Evolutionary conservation across 2,113 vertebrate species (phyloP).

Genomic region (Psammodynastes pulverulentus): DNA sequence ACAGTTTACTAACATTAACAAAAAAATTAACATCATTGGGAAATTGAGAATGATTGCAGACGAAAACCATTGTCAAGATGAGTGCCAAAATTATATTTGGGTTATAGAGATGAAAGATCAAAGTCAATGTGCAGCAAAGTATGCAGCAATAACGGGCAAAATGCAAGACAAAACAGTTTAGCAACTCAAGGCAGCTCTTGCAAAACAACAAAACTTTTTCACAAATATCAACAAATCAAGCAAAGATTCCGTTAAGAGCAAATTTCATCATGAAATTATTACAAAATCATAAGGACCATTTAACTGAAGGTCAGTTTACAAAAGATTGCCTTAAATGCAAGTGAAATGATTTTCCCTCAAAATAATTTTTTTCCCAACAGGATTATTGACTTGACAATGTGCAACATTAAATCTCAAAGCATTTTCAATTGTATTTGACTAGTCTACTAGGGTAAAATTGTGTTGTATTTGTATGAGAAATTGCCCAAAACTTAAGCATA

Average conservation of each 20-base stretch:
- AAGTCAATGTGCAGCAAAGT: background rate
- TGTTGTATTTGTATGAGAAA: background rate
- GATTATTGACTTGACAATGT: background rate
- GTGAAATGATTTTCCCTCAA: background rate
- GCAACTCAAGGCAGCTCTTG: background rate
- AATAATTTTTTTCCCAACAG: background rate
- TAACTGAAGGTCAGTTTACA: background rate
- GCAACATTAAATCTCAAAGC: background rate
- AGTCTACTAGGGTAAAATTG: background rate
- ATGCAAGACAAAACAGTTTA: background rate
- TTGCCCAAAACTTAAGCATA: background rate
- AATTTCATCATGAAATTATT: background rate
- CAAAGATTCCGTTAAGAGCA: background rate
- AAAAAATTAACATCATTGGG: background rate
- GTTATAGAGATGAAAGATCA: background rate
- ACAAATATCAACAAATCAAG: background rate
- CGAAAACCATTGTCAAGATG: background rate
- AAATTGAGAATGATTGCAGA: background rate
- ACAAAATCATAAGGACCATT: background rate
- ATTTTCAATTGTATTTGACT: background rate
- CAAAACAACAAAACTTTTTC: background rate
- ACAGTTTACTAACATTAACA: background rate
- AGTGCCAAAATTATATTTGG: background rate
- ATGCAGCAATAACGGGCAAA: background rate
- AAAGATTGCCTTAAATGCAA: background rate